phyloP scores from a whole-genome alignment of 2,888 invertebrate species.

The Pteria penguin region DNA sequence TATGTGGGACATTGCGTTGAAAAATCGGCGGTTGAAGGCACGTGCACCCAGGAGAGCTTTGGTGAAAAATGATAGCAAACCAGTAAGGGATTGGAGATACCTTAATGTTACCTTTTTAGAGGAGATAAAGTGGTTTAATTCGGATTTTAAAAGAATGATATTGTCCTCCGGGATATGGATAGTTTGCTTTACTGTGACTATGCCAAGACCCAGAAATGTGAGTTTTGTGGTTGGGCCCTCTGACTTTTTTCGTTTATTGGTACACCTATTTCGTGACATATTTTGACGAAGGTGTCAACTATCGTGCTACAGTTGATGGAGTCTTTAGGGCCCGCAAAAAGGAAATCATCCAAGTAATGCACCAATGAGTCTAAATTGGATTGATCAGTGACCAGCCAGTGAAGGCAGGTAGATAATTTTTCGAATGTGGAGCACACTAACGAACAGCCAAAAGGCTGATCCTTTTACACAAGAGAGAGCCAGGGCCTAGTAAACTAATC shows the following conservation, averaged over 20 bases:
- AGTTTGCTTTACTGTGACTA: not conserved
- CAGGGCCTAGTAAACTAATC: not conserved
- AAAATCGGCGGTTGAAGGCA: not conserved
- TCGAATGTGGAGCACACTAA: constrained; percentile 1
- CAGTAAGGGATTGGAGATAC: not conserved
- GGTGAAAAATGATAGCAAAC: not conserved
- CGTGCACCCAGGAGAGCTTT: not conserved
- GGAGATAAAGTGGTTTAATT: too few species aligned
- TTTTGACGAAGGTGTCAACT: not conserved
- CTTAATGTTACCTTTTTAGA: constrained; percentile 1
- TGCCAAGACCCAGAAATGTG: constrained; percentile 1
- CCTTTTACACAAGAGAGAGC: not conserved
- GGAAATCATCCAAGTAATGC: constrained; percentile 5
- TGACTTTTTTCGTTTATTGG: not conserved
- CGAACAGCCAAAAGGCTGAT: constrained; percentile 20
- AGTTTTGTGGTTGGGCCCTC: constrained; percentile 1
- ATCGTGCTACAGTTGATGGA: not conserved
- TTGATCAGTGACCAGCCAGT: constrained; percentile 2
- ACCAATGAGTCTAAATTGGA: not conserved
- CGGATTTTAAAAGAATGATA: not conserved
- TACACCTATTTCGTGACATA: not conserved
- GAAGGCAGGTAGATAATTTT: constrained; percentile 3
- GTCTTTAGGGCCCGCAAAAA: constrained; percentile 15
- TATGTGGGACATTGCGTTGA: not conserved
- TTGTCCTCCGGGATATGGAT: constrained; percentile 4